phyloP scores from a whole-genome alignment of 2,888 invertebrate genomes.

The Physocephala rufipes region DNA sequence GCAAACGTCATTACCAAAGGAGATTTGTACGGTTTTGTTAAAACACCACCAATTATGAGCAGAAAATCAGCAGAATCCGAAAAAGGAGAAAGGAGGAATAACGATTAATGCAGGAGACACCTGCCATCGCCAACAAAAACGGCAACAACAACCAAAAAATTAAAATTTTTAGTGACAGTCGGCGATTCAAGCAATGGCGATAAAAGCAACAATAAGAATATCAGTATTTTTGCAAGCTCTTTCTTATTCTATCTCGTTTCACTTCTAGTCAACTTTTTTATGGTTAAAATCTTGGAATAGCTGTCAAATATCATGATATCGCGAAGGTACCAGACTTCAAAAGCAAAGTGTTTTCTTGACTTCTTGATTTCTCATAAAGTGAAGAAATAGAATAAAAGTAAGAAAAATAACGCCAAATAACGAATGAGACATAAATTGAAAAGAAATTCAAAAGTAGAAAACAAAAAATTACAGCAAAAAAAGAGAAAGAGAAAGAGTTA shows the following conservation, averaged over 20 bases:
- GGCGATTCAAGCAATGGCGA: slow-evolving; percentile 48
- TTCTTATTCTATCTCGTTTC: slow-evolving; percentile 7
- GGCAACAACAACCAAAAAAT: background rate
- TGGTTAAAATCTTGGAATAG: slow-evolving; percentile 60
- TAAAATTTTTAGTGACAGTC: too few species aligned
- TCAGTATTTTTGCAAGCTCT: slow-evolving; percentile 2
- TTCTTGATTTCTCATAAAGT: slow-evolving; percentile 1
- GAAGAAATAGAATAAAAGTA: slow-evolving; percentile 43
- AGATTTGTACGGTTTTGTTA: too few species aligned
- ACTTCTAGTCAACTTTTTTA: slow-evolving; percentile 45
- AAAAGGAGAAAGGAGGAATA: too few species aligned
- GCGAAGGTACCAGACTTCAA: background rate
- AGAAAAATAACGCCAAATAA: slow-evolving; percentile 48
- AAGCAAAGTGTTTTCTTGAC: slow-evolving; percentile 24
- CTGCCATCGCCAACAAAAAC: background rate
- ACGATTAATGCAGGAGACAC: too few species aligned
- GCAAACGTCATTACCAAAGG: too few species aligned
- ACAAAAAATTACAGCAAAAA: slow-evolving; percentile 15
- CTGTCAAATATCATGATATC: slow-evolving; percentile 39
- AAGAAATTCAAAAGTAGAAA: slow-evolving; percentile 34
- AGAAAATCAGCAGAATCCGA: slow-evolving; percentile 43
- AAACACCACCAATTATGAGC: too few species aligned
- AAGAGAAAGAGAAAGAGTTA: too few species aligned
- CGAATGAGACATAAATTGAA: slow-evolving; percentile 46
- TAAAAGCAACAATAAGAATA: slow-evolving; percentile 5